Conservation (phyloP, 2,113 vertebrate species). For the Zosterops hypoxanthus region DNA sequence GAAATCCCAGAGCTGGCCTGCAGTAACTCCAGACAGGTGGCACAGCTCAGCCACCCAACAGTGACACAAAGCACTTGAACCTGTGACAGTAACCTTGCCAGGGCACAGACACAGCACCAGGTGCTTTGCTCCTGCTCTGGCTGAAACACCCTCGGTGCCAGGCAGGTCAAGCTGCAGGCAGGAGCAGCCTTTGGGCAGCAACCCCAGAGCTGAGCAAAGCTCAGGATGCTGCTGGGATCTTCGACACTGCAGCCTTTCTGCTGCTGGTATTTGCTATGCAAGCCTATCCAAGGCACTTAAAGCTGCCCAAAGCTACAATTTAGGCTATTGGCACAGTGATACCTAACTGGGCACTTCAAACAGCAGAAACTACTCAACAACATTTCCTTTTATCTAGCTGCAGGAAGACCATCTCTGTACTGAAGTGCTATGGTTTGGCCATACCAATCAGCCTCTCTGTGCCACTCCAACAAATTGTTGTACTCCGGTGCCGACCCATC, state of each 20-base stretch:
- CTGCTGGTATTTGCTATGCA: neutral
- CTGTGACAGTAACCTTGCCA: neutral
- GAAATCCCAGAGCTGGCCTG: neutral
- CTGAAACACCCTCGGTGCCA: neutral
- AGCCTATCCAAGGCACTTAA: neutral
- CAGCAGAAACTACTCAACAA: neutral
- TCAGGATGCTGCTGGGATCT: neutral
- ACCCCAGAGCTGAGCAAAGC: neutral
- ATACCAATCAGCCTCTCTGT: neutral
- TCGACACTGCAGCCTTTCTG: neutral
- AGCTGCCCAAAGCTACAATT: neutral
- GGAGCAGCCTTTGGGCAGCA: neutral
- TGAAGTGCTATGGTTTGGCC: neutral
- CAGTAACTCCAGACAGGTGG: neutral
- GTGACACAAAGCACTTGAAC: neutral
- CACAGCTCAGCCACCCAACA: neutral
- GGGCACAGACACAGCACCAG: neutral
- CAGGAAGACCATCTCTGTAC: neutral
- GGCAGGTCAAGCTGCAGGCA: neutral
- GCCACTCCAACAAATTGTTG: neutral
- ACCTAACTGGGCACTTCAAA: neutral
- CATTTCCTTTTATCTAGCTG: neutral
- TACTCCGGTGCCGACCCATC: neutral
- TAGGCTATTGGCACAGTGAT: neutral
- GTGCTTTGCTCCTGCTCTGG: neutral